Evolutionary conservation across 2,888 invertebrate genomes (phyloP).

Genomic region (Danaus chrysippus): DNA sequence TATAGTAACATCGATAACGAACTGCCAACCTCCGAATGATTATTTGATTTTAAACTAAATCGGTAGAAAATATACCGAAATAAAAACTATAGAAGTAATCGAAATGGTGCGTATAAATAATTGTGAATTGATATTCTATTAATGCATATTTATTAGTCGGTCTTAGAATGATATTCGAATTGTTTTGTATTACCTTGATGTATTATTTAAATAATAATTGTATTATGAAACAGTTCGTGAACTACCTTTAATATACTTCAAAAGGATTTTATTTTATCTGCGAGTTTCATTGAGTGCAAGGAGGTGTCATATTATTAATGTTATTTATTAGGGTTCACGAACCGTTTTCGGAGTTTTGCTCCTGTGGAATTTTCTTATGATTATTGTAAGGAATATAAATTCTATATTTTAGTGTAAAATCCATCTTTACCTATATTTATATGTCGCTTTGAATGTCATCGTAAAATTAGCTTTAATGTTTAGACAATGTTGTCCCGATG

Average conservation of each 20-base stretch:
- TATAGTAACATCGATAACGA: constrained; percentile 20
- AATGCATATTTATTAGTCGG: constrained; percentile 35
- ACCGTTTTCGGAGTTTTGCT: constrained; percentile 39
- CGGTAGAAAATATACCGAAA: constrained; percentile 11
- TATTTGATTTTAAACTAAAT: neutral
- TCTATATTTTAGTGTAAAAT: constrained; percentile 67
- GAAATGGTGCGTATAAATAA: constrained; percentile 40
- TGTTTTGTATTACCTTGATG: constrained; percentile 36
- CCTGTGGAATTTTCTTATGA: constrained; percentile 73
- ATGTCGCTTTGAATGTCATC: constrained; percentile 76
- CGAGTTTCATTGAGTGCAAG: neutral
- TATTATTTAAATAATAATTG: constrained; percentile 38
- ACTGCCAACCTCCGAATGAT: constrained; percentile 17
- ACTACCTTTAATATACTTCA: constrained; percentile 29
- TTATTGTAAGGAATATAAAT: constrained; percentile 66
- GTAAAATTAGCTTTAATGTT: constrained; percentile 43
- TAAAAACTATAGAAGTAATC: constrained; percentile 8
- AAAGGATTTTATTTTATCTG: constrained; percentile 4
- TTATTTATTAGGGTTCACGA: constrained; percentile 40
- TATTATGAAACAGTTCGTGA: constrained; percentile 34
- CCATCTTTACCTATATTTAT: constrained; percentile 61
- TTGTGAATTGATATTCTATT: constrained; percentile 28
- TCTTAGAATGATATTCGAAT: constrained; percentile 32
- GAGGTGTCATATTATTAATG: neutral
- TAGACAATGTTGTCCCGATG: constrained; percentile 25